These are phyloP conservation scores for Drosophila koepferae DNA, from an alignment of 2,888 invertebrate genomes.

Conservation along the genomic window DNA sequence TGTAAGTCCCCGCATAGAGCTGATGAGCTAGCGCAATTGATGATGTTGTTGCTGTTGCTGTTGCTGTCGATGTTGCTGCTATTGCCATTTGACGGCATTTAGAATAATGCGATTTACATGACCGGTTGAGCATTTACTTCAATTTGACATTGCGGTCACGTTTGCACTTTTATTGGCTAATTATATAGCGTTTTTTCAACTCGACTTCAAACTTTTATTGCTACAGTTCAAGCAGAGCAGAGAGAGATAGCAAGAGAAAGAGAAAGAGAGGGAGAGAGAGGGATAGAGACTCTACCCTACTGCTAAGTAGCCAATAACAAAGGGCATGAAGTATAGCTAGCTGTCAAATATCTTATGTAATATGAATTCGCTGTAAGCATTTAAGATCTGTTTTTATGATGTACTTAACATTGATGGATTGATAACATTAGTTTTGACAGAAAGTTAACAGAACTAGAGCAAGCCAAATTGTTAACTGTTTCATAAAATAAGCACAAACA, in stretches of 20 bases:
- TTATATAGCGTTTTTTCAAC: conserved; percentile 52
- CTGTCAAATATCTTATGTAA: not conserved
- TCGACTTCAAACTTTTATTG: conserved; percentile 31
- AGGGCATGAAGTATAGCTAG: not conserved
- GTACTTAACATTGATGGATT: not conserved
- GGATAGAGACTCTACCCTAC: not conserved
- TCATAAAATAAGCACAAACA: too few relatives aligned
- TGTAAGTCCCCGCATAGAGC: conserved; percentile 39
- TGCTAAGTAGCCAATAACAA: not conserved
- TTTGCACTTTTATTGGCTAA: conserved; percentile 71
- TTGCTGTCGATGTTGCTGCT: conserved; percentile 9
- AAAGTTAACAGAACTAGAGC: not conserved
- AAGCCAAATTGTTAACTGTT: too few relatives aligned
- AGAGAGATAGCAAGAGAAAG: not conserved
- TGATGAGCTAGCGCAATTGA: not conserved
- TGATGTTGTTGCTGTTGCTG: conserved; percentile 13
- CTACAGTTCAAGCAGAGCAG: conserved; percentile 20
- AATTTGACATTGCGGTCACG: conserved; percentile 72
- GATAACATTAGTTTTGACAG: not conserved
- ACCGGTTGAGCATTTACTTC: conserved; percentile 41
- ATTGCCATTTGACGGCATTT: conserved; percentile 38
- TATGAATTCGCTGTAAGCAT: not conserved
- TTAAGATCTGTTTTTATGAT: not conserved
- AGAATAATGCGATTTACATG: conserved; percentile 71
- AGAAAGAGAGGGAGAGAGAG: not conserved